Evolutionary conservation across 2,113 vertebrate species (phyloP).

Genomic region (Ammospiza caudacuta): DNA sequence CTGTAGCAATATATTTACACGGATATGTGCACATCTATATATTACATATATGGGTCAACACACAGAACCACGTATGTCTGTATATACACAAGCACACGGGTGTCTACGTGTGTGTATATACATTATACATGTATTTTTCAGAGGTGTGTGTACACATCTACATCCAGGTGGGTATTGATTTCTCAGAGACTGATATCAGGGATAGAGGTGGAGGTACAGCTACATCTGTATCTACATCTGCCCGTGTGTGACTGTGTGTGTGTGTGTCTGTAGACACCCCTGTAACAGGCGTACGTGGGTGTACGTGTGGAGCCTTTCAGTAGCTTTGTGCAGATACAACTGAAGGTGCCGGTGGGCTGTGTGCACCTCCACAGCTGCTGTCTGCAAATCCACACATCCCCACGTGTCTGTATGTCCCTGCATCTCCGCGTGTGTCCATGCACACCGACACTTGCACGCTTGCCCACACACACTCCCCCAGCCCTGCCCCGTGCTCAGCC

Average conservation of each 20-base stretch:
- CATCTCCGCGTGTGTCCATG: rapidly evolving
- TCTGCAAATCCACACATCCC: not conserved
- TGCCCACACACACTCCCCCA: not conserved
- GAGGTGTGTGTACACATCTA: not conserved
- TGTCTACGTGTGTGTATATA: not conserved
- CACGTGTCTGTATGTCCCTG: rapidly evolving
- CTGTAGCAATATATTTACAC: not conserved
- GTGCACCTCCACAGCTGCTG: not conserved
- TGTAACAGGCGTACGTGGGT: not conserved
- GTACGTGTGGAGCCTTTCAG: not conserved
- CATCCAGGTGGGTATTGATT: not conserved
- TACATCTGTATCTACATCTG: not conserved
- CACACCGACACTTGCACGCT: not conserved
- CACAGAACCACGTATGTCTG: not conserved
- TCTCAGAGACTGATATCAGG: not conserved
- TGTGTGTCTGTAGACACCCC: not conserved
- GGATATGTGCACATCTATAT: not conserved
- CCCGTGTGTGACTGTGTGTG: not conserved
- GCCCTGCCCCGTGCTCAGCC: rapidly evolving
- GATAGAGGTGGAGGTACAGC: not conserved
- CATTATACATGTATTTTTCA: not conserved
- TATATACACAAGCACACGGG: not conserved
- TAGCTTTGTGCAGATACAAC: not conserved
- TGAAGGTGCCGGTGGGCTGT: not conserved
- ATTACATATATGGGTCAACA: not conserved